phyloP scores from a whole-genome alignment of 2,113 vertebrate genomes.

The Onychorhynchus coronatus region DNA sequence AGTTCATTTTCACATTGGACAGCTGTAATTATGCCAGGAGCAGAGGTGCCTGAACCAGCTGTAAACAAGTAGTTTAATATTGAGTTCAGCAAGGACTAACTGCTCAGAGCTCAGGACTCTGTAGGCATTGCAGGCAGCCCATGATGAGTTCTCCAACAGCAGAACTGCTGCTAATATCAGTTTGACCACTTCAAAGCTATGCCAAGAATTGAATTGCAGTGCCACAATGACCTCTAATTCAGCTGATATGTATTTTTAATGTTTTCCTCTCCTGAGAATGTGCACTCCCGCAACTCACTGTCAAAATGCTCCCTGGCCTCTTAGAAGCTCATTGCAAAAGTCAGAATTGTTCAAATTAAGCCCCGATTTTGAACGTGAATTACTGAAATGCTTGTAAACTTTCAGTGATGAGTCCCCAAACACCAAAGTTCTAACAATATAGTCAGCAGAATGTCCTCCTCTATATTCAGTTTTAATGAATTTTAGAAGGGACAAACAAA shows the following conservation, averaged over 20 bases:
- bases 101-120: not conserved
- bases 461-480: not conserved
- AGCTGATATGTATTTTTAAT: not conserved
- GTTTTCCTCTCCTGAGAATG: not conserved
- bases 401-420: not conserved
- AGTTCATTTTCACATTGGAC: not conserved
- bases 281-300: not conserved
- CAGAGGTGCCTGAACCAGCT: not conserved
- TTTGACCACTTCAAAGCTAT: not conserved
- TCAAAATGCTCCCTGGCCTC: not conserved
- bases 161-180: not conserved
- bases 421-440: not conserved
- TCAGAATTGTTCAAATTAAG: not conserved
- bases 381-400: not conserved
- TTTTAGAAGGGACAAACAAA: not conserved
- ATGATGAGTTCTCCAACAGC: not conserved
- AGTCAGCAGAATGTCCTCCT: not conserved
- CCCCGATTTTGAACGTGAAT: not conserved
- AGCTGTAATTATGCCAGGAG: not conserved
- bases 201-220: not conserved
- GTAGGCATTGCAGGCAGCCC: not conserved
- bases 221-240: not conserved
- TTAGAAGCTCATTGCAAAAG: not conserved
- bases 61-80: not conserved
- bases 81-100: not conserved